A percentile compares a stretch with the other conserved stretches of the same genome.
phyloP scores from a whole-genome alignment of 2,113 vertebrate species.

The Henicopernis longicauda region DNA sequence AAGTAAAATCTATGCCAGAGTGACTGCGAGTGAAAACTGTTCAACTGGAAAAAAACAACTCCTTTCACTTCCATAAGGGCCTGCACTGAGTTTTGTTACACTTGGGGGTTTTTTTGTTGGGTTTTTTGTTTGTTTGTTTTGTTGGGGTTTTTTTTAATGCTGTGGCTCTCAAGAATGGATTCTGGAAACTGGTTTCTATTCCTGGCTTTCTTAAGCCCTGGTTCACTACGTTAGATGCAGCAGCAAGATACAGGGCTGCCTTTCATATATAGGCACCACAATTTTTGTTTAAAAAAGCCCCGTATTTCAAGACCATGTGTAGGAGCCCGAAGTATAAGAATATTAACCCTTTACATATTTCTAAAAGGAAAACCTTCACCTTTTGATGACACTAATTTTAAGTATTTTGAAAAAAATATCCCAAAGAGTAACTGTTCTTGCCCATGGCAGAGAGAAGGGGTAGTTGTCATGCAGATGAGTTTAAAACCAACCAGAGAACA shows the following conservation, averaged over 20 bases:
- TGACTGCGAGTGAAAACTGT: neutral
- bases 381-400: neutral
- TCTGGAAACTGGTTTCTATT: neutral
- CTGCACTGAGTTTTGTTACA: neutral
- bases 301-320: neutral
- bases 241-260: neutral
- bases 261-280: neutral
- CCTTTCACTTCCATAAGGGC: neutral
- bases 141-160: neutral
- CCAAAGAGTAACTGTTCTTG: neutral
- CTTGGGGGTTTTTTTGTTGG: too few species aligned
- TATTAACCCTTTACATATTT: neutral
- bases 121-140: too few species aligned
- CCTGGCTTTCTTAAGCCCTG: neutral
- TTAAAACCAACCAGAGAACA: neutral
- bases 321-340: neutral
- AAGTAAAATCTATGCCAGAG: neutral
- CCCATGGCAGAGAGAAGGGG: neutral
- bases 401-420: neutral
- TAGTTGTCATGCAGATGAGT: neutral
- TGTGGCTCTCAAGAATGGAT: neutral
- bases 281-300: neutral
- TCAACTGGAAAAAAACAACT: neutral
- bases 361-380: neutral
- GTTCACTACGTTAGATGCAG: neutral